Evolutionary conservation across 2,797 vertebrate genomes (phyloP).

Genomic region (Micromesistius poutassou): DNA sequence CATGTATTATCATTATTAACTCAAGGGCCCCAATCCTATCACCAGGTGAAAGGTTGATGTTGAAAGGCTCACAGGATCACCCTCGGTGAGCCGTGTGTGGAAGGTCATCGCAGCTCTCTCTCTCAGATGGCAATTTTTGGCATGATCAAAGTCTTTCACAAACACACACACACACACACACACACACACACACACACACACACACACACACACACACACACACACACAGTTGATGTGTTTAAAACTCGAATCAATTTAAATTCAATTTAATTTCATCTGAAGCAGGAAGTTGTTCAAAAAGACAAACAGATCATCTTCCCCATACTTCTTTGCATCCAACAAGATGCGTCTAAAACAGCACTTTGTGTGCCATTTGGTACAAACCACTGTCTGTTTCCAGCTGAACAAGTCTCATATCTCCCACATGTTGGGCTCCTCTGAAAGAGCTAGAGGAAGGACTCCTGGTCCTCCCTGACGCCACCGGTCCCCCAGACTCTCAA

Average conservation of each 20-base stretch:
- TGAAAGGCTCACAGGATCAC: neutral
- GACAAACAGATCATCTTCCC: neutral
- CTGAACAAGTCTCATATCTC: neutral
- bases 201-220: neutral
- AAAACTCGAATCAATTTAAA: neutral
- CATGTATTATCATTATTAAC: too few species aligned
- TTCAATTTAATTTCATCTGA: neutral
- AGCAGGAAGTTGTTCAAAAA: neutral
- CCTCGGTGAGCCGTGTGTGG: neutral
- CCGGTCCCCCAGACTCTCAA: neutral
- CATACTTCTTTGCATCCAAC: neutral
- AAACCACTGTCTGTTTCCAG: neutral
- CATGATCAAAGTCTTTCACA: neutral
- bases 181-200: neutral
- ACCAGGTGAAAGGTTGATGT: neutral
- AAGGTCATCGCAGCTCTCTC: neutral
- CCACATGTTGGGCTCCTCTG: neutral
- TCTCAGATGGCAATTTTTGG: neutral
- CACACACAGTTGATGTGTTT: neutral
- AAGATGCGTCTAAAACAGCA: neutral
- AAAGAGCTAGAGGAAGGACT: neutral
- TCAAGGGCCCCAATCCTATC: neutral
- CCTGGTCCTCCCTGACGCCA: neutral
- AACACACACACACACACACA: too few species aligned
- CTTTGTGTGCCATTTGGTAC: neutral